Conservation (phyloP, 2,888 invertebrate genomes). For the Nomada fabriciana region DNA sequence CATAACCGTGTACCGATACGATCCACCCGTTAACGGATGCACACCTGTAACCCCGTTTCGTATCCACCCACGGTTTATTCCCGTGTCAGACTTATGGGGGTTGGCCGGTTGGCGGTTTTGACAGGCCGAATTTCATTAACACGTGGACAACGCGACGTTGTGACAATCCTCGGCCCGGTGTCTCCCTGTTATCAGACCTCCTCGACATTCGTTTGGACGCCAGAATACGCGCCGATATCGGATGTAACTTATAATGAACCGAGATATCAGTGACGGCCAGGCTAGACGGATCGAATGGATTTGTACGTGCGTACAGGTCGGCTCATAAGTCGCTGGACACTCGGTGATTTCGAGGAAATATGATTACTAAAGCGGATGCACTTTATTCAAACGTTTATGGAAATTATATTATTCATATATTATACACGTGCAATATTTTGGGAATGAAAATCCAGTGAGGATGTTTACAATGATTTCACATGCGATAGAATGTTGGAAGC, state of each 20-base stretch:
- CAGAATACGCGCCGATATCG: not conserved
- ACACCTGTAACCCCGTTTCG: constrained; percentile 35
- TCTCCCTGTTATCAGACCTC: constrained; percentile 8
- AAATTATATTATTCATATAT: too few relatives aligned
- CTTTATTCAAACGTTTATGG: too few relatives aligned
- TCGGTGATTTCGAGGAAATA: too few relatives aligned
- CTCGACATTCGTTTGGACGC: constrained; percentile 25
- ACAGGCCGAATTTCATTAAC: constrained; percentile 70
- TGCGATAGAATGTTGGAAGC: too few relatives aligned
- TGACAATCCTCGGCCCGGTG: constrained; percentile 5
- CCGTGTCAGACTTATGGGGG: constrained; percentile 44
- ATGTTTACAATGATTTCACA: too few relatives aligned
- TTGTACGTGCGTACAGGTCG: not conserved
- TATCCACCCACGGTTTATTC: constrained; percentile 63
- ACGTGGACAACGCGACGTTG: constrained; percentile 40
- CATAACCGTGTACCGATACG: constrained; percentile 57
- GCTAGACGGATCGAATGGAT: not conserved
- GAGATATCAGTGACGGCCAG: constrained; percentile 4
- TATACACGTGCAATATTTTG: too few relatives aligned
- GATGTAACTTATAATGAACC: constrained; percentile 28
- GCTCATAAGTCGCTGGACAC: too few relatives aligned
- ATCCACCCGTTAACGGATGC: constrained; percentile 20
- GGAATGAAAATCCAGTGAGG: too few relatives aligned
- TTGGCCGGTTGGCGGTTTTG: constrained; percentile 56
- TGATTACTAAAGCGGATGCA: too few relatives aligned